Conservation (phyloP, 2,888 invertebrate species). For the Drosophila anomalipes region DNA sequence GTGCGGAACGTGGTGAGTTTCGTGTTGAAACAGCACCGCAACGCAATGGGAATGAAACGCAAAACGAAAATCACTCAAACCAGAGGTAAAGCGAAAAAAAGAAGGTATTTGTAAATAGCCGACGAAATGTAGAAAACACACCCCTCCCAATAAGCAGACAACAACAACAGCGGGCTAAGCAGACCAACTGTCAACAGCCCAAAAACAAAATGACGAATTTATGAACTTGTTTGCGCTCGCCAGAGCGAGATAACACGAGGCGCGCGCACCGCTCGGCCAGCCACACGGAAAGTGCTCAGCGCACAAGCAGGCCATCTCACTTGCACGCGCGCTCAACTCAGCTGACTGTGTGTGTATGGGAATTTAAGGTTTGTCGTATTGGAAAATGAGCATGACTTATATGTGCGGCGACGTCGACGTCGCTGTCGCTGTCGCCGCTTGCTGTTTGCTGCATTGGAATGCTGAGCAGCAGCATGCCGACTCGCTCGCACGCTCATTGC, state of each 20-base stretch:
- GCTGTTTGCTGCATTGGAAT: constrained; percentile 50
- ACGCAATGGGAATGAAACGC: constrained; percentile 61
- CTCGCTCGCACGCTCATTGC: constrained; percentile 55
- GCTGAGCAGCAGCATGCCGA: constrained; percentile 33
- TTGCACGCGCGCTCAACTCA: constrained; percentile 47
- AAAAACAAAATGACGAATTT: constrained; percentile 85
- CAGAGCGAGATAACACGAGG: constrained; percentile 52
- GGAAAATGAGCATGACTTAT: constrained; percentile 71
- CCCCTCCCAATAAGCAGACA: constrained; percentile 44
- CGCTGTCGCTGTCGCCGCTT: constrained; percentile 25
- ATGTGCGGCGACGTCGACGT: constrained; percentile 36
- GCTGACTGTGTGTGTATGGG: constrained; percentile 59
- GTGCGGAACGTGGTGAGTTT: constrained; percentile 57
- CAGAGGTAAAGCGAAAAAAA: constrained; percentile 18
- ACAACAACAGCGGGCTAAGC: constrained; percentile 50
- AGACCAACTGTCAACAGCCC: constrained; percentile 81
- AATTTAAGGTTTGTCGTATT: constrained; percentile 61
- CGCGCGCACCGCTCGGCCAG: constrained; percentile 31
- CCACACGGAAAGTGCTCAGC: constrained; percentile 40
- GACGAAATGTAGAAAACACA: constrained; percentile 70
- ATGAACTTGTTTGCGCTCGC: constrained; percentile 72
- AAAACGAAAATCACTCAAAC: constrained; percentile 24
- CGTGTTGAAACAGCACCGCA: constrained; percentile 28
- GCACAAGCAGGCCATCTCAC: constrained; percentile 48
- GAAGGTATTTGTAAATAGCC: constrained; percentile 53